Evolutionary conservation across 1,140 invertebrate species (phyloP).

Genomic region (Temnothorax longispinosus): DNA sequence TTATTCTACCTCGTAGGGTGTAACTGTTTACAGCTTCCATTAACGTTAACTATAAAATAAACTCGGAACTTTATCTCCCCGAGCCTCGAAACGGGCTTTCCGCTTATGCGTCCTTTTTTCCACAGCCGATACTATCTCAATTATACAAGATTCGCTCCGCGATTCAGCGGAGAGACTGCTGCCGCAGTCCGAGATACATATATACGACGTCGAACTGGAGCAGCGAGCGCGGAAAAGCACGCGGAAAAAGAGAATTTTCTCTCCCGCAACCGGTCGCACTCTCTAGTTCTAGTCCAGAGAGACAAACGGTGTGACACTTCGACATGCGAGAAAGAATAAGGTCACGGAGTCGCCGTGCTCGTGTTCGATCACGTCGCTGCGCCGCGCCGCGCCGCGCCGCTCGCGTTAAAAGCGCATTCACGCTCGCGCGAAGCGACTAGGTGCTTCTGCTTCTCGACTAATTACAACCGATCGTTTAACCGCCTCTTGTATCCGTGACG

Average conservation of each 20-base stretch:
- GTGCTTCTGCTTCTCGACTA: too few species aligned
- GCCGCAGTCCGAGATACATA: background rate
- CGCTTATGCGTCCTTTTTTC: background rate
- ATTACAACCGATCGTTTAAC: background rate
- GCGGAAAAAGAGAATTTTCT: constrained; percentile 61
- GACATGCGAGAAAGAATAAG: constrained; percentile 69
- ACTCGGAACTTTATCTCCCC: constrained; percentile 4
- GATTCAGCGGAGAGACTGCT: background rate
- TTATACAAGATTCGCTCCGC: constrained; percentile 24
- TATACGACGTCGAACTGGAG: constrained; percentile 62
- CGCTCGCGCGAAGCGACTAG: constrained; percentile 30
- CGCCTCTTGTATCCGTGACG: constrained; percentile 54
- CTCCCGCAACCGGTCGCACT: constrained; percentile 65
- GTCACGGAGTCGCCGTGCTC: constrained; percentile 48
- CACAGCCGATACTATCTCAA: background rate
- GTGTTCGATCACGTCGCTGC: constrained; percentile 44
- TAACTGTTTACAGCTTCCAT: constrained; percentile 2
- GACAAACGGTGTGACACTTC: constrained; percentile 71
- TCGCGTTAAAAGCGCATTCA: constrained; percentile 45
- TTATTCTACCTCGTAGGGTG: background rate
- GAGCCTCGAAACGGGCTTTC: background rate
- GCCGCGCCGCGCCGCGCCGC: constrained; percentile 21
- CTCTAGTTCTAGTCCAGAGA: constrained; percentile 49
- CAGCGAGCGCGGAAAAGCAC: constrained; percentile 35
- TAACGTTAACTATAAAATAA: background rate